A percentile compares a stretch with the other conserved stretches of the same genome.
phyloP scores from a whole-genome alignment of 2,113 vertebrate genomes.

The Microcebus jonahi region DNA sequence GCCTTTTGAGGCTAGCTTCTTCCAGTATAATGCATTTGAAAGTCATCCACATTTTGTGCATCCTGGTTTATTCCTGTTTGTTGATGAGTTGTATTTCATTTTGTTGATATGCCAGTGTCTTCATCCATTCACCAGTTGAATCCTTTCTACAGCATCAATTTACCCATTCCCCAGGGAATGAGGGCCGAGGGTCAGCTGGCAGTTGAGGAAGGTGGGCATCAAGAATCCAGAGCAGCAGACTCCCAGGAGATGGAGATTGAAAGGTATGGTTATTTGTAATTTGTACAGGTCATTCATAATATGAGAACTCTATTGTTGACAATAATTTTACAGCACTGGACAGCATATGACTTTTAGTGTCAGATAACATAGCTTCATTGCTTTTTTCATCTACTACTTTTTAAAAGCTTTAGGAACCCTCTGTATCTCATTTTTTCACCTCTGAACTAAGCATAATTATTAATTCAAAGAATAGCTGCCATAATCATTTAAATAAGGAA shows the following conservation, averaged over 20 bases:
- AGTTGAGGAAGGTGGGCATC: not conserved
- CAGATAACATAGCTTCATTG: not conserved
- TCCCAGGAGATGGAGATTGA: not conserved
- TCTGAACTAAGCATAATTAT: not conserved
- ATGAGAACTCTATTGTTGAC: not conserved
- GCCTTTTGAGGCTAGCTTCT: not conserved
- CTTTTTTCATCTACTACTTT: not conserved
- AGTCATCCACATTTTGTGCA: not conserved
- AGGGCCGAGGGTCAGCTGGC: not conserved
- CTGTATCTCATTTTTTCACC: not conserved
- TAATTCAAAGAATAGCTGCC: not conserved
- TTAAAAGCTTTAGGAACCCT: not conserved
- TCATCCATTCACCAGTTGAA: not conserved
- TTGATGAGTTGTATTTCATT: not conserved
- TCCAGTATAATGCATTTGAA: not conserved
- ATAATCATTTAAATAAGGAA: slow-evolving; percentile 18
- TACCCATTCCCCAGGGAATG: not conserved
- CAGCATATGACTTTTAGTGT: not conserved
- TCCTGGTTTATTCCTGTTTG: not conserved
- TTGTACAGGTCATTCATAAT: not conserved
- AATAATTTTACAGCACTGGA: not conserved
- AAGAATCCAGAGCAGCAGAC: not conserved
- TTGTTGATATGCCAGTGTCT: not conserved
- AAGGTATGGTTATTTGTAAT: not conserved
- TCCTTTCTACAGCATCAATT: not conserved